These are phyloP conservation scores for Equus przewalskii DNA, from an alignment of 2,113 vertebrate species.

Conservation along the genomic window DNA sequence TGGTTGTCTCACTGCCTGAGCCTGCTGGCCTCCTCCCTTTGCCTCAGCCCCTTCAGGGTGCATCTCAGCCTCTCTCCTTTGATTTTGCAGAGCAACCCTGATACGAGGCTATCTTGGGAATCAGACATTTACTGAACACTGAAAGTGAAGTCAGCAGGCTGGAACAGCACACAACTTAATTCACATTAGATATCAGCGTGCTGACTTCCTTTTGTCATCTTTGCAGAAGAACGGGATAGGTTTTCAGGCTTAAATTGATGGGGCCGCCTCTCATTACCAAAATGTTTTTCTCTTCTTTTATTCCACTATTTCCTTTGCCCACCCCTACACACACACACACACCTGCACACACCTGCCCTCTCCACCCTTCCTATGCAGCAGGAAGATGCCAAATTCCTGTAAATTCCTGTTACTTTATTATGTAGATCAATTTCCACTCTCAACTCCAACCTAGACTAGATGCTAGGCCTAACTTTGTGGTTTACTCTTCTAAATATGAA, in stretches of 20 bases:
- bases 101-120: neutral
- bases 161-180: neutral
- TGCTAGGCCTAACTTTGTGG: neutral
- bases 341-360: neutral
- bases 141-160: rapidly evolving
- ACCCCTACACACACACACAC: neutral
- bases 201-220: neutral
- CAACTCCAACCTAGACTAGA: neutral
- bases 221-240: neutral
- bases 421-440: neutral
- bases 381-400: neutral
- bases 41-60: neutral
- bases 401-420: neutral
- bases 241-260: neutral
- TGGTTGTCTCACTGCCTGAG: neutral
- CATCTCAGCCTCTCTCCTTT: neutral
- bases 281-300: neutral
- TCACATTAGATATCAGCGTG: rapidly evolving
- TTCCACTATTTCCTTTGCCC: neutral
- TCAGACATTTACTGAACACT: neutral
- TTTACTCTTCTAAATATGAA: neutral
- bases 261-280: neutral
- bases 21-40: neutral
- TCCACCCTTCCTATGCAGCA: neutral
- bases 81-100: neutral